Conservation (phyloP, 2,113 vertebrate genomes). For the Leptosomus discolor region DNA sequence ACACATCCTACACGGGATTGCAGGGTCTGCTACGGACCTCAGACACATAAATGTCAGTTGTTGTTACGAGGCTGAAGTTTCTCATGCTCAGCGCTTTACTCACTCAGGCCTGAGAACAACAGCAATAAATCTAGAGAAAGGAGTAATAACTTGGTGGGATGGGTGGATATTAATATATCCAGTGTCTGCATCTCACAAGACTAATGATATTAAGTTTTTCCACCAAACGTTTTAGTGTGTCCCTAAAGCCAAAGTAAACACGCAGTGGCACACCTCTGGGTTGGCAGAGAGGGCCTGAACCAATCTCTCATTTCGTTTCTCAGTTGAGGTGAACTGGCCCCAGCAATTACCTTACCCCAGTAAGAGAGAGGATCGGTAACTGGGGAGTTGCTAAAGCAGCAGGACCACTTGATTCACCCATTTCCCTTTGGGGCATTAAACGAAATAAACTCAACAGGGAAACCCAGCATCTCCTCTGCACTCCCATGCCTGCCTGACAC, state of each 20-base stretch:
- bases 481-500: neutral
- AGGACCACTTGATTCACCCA: neutral
- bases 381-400: neutral
- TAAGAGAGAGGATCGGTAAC: neutral
- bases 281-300: neutral
- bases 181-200: neutral
- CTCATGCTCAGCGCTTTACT: neutral
- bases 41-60: neutral
- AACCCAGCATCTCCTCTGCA: neutral
- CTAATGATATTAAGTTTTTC: neutral
- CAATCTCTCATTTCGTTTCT: neutral
- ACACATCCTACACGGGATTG: neutral
- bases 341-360: neutral
- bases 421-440: neutral
- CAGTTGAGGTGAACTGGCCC: neutral
- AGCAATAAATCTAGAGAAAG: neutral
- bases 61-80: neutral
- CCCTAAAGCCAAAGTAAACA: neutral
- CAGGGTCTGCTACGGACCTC: neutral
- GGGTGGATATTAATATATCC: neutral
- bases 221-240: neutral
- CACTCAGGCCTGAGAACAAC: neutral
- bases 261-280: neutral
- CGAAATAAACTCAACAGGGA: neutral
- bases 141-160: neutral